Conservation (phyloP, 2,888 invertebrate species). For the Heliconius charithonia region DNA sequence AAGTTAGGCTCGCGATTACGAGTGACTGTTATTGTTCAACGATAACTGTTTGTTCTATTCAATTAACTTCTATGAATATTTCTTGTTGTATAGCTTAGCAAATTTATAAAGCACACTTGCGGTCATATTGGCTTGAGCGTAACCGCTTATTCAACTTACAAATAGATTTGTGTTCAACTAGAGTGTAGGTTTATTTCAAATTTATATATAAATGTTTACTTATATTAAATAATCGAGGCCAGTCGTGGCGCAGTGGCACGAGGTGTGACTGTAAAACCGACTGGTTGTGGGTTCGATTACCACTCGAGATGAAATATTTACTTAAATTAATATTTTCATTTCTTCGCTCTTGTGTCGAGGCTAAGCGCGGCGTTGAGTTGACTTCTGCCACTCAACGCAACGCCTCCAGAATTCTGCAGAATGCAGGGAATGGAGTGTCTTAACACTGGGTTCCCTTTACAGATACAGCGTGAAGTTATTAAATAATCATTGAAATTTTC, state of each 20-base stretch:
- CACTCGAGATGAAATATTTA: no score
- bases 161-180: background rate
- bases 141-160: background rate
- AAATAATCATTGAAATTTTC: background rate
- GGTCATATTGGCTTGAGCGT: background rate
- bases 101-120: background rate
- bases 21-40: slow-evolving; percentile 51
- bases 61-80: slow-evolving; percentile 27
- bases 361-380: no score
- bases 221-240: background rate
- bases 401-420: no score
- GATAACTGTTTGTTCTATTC: slow-evolving; percentile 50
- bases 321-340: no score
- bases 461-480: no score
- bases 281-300: no score
- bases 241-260: no score
- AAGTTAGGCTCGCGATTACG: slow-evolving; percentile 57
- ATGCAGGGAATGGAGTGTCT: no score
- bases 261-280: no score
- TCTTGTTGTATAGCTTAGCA: background rate
- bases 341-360: no score
- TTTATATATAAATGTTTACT: background rate
- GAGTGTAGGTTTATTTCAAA: background rate
- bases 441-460: no score
- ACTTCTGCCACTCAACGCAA: no score